A percentile compares a stretch with the other conserved stretches of the same genome.
These are phyloP conservation scores for Megastigmus dorsalis DNA, from an alignment of 2,888 invertebrate genomes.

Conservation along the genomic window DNA sequence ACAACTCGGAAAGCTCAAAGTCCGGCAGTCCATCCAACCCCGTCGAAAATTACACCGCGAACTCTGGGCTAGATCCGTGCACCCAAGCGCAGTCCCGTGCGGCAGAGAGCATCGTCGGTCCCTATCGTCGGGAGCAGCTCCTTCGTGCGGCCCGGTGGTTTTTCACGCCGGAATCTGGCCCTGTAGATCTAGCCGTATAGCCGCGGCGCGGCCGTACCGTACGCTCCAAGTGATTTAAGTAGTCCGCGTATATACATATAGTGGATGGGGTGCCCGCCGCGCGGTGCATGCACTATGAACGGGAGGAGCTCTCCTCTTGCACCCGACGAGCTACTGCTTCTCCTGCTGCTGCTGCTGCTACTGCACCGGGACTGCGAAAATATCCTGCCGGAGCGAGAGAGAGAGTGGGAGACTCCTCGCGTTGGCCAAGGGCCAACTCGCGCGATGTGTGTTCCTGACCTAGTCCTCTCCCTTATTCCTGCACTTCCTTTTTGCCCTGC, in stretches of 20 bases:
- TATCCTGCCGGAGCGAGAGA: conserved; percentile 5
- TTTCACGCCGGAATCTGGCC: conserved; percentile 52
- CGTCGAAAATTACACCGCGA: no score
- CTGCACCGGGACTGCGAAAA: conserved; percentile 15
- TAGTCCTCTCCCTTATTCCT: neutral
- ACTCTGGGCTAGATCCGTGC: no score
- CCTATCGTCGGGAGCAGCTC: neutral
- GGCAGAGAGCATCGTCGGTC: neutral
- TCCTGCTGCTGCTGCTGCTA: neutral
- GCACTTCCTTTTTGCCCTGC: neutral
- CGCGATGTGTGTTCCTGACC: neutral
- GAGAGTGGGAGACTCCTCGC: neutral
- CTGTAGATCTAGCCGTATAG: conserved; percentile 36
- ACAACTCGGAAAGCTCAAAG: no score
- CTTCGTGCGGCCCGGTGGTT: conserved; percentile 53
- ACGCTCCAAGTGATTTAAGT: conserved; percentile 68
- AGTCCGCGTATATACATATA: conserved; percentile 56
- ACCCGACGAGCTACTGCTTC: neutral
- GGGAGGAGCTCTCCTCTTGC: no score
- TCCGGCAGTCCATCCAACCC: no score
- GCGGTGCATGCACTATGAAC: conserved; percentile 62
- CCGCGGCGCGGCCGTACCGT: conserved; percentile 52
- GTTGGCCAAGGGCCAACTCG: conserved; percentile 35
- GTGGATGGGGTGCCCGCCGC: conserved; percentile 58
- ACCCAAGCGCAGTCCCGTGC: no score